These are phyloP conservation scores for Luscinia luscinia DNA, from an alignment of 2,797 vertebrate genomes.

Conservation along the genomic window DNA sequence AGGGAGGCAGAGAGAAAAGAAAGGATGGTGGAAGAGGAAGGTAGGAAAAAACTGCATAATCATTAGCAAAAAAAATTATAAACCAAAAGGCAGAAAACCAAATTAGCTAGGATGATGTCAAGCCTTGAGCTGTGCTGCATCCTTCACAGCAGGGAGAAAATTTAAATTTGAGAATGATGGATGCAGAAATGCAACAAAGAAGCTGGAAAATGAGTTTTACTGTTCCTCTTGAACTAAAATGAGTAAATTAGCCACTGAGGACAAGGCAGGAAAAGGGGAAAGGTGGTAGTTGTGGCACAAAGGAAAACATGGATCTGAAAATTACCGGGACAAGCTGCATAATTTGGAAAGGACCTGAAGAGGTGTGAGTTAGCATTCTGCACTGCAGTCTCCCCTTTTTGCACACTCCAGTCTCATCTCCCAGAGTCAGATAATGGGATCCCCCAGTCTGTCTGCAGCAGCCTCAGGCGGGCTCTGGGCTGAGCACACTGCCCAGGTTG, in stretches of 20 bases:
- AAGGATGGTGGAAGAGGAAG: neutral
- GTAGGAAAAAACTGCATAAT: neutral
- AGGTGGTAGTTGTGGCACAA: neutral
- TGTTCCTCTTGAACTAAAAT: neutral
- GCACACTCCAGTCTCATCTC: neutral
- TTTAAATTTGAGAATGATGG: neutral
- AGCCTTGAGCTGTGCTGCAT: neutral
- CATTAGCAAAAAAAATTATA: neutral
- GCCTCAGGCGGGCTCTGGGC: neutral
- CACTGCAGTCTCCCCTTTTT: neutral
- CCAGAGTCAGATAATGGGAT: neutral
- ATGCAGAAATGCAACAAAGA: neutral
- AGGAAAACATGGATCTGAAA: neutral
- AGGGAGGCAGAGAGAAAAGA: neutral
- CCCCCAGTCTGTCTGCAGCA: neutral
- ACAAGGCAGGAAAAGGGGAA: neutral
- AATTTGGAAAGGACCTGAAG: neutral
- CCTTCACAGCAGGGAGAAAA: neutral
- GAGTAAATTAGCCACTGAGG: neutral
- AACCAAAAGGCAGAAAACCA: neutral
- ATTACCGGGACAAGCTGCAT: neutral
- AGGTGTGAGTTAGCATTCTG: neutral
- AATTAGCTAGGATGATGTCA: neutral
- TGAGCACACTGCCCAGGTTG: accelerated
- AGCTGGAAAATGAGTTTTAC: neutral